Evolutionary conservation across 2,888 invertebrate genomes (phyloP), one percentile per base, ranked within the genome.

Genomic region (Polyploca ridens): DNA sequence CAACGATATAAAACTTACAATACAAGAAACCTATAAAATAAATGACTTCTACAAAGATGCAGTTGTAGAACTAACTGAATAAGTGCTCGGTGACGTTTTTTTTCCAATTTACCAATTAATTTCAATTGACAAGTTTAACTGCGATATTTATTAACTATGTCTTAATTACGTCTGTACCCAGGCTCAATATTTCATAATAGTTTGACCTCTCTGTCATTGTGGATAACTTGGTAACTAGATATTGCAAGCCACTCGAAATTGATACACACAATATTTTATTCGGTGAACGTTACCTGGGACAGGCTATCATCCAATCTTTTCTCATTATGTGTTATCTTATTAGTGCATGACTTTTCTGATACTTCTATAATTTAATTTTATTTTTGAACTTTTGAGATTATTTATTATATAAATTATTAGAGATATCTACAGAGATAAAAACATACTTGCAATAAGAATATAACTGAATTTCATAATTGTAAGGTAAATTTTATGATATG

Each of bases 91-190:
- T 81, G 72, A 83, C 78, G 72, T 74, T 81, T 82, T 72, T 66
- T 68, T 67, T 70, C 69, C 86, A 87, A 86, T 86, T 87, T 83
- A 82, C 68, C 82, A 77, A 85, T 85, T 86, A 79, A 77, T 74
- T 72, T 65, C 83, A 88, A 87, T 88, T 88, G 85, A 74, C 79
- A 82, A 75, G 69, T 73, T 69, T 73, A 84, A 85, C 75, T 68
- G 66, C 65, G 68, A 74, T 76, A 79, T 84, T 83, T 81, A 74
- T 74, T 75, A 64, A 66, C 63, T 63, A 62, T 62, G 61, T 66
- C 63, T 68, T 68, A 72, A 71, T 70, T 73, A 71, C 71, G 72
- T 75, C 75, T 72, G 62, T 66, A 70, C 73, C 71, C 61, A 69
- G 72, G 64, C 62, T 65, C 64, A 69, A 69, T 70, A 76, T 67